Conservation (phyloP, 2,113 vertebrate genomes). For the Castor canadensis region DNA sequence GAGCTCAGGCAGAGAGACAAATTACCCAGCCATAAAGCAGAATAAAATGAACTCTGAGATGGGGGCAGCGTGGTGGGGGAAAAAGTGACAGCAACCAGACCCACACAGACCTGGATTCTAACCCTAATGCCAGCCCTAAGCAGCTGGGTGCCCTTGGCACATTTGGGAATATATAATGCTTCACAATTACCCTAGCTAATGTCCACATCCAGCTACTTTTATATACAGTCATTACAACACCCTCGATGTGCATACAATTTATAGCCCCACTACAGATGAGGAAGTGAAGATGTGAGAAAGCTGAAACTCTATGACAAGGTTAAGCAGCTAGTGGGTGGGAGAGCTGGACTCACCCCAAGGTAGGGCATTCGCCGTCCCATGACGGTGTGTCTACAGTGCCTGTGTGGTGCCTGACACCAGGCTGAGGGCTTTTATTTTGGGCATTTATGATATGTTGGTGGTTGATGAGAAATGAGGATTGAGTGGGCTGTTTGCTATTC, state of each 20-base stretch:
- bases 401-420: not conserved
- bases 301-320: not conserved
- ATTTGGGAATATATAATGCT: not conserved
- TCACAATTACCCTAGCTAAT: accelerated
- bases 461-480: not conserved
- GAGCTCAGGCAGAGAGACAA: not conserved
- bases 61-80: not conserved
- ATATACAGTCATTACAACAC: not conserved
- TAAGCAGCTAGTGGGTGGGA: not conserved
- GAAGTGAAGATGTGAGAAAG: not conserved
- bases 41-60: not conserved
- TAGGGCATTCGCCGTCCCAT: not conserved
- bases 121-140: not conserved
- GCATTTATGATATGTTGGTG: not conserved
- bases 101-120: not conserved
- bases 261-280: not conserved
- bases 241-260: not conserved
- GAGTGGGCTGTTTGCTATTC: not conserved
- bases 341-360: not conserved
- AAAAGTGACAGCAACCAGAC: not conserved
- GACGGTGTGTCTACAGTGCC: too few relatives aligned
- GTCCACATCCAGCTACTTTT: not conserved
- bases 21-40: not conserved
- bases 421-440: not conserved
- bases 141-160: not conserved